Evolutionary conservation across 2,797 vertebrate genomes (phyloP).

Genomic region (Balearica regulorum): DNA sequence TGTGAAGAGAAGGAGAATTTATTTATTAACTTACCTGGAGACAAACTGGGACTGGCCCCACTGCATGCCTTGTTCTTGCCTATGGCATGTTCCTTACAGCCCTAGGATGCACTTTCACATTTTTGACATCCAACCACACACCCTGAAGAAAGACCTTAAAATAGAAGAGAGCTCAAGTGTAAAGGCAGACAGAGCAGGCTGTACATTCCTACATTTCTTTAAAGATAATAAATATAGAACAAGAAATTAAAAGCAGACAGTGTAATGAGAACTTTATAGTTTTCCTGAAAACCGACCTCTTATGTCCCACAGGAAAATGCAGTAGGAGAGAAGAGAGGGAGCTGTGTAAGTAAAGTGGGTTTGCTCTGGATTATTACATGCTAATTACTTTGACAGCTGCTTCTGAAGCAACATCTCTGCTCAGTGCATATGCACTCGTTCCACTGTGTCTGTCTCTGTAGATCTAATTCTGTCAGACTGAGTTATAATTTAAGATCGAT

Average conservation of each 20-base stretch:
- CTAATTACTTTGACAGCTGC: conserved; percentile 55
- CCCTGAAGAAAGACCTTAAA: conserved; percentile 21
- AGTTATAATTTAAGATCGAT: conserved; percentile 8
- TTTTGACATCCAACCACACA: conserved; percentile 5
- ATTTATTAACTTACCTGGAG: background rate
- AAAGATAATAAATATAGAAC: background rate
- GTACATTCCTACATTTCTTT: background rate
- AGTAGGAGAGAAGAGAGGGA: background rate
- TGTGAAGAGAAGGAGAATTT: background rate
- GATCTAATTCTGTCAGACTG: conserved; percentile 24
- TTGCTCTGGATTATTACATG: conserved; percentile 25
- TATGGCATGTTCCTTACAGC: background rate
- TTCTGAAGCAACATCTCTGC: conserved; percentile 1
- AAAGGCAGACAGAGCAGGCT: background rate
- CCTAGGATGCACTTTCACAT: background rate
- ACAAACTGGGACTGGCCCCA: background rate
- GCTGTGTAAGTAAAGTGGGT: background rate
- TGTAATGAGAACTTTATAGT: background rate
- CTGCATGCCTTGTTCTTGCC: background rate
- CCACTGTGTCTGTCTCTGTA: background rate
- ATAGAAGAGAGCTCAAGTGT: conserved; percentile 2
- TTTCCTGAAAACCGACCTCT: background rate
- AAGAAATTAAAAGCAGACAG: background rate
- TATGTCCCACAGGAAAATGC: background rate
- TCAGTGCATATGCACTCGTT: background rate